Percentiles rank a stretch among this genome's conserved stretches.
Evolutionary conservation across 2,113 vertebrate genomes (phyloP).

Genomic region (Coptodon bakossiorum): DNA sequence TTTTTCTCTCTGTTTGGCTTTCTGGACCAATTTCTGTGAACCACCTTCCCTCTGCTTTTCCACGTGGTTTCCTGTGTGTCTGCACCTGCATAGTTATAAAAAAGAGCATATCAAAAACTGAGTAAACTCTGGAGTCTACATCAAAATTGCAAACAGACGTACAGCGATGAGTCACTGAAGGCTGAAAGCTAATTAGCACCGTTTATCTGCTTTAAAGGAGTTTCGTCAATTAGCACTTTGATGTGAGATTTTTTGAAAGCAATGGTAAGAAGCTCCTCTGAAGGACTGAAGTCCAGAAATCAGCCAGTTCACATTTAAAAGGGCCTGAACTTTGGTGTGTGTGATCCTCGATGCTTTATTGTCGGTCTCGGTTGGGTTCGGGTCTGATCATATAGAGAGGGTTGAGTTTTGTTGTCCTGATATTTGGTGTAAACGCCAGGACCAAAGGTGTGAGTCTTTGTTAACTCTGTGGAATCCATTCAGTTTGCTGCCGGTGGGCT

Average conservation of each 20-base stretch:
- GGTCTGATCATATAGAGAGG: background rate
- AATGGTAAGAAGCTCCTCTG: background rate
- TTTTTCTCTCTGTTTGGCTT: background rate
- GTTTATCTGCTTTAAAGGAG: background rate
- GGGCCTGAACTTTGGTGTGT: background rate
- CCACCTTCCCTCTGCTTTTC: background rate
- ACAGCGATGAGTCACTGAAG: background rate
- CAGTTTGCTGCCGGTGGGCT: background rate
- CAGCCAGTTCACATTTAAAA: background rate
- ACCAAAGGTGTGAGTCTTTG: background rate
- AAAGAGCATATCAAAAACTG: background rate
- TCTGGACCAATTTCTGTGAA: background rate
- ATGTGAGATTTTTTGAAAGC: background rate
- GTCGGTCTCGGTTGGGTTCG: background rate
- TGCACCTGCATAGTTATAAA: background rate
- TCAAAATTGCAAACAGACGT: background rate
- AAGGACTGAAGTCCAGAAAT: background rate
- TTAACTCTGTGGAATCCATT: background rate
- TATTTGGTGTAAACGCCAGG: background rate
- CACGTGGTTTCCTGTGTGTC: background rate
- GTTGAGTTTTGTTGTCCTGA: background rate
- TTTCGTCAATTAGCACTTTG: background rate
- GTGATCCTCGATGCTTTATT: background rate
- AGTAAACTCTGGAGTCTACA: background rate
- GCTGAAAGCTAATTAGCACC: background rate